phyloP scores from a whole-genome alignment of 2,797 vertebrate genomes.

The Chloroceryle amazona region DNA sequence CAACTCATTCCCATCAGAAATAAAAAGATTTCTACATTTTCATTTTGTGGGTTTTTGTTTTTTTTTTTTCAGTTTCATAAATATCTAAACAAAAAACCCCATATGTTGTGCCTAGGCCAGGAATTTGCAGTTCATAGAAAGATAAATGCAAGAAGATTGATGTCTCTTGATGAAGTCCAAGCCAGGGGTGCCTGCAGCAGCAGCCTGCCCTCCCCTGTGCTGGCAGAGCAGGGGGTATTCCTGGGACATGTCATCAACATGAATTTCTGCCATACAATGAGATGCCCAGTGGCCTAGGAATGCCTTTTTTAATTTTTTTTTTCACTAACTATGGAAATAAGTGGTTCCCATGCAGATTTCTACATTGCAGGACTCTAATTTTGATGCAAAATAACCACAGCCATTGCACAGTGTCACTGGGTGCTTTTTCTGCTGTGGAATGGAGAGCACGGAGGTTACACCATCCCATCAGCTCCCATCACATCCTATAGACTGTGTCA shows the following conservation, averaged over 20 bases:
- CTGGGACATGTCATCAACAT: accelerated
- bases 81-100: background rate
- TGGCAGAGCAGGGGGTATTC: background rate
- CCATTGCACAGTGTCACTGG: background rate
- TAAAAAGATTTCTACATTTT: background rate
- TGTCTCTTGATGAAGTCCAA: background rate
- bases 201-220: background rate
- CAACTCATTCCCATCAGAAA: background rate
- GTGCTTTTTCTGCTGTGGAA: background rate
- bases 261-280: background rate
- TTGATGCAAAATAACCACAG: background rate
- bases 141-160: background rate
- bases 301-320: too few relatives aligned
- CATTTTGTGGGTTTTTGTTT: background rate
- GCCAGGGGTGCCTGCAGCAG: background rate
- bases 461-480: background rate
- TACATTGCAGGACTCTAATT: too few relatives aligned
- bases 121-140: background rate
- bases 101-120: background rate
- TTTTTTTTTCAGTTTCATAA: background rate
- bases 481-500: background rate
- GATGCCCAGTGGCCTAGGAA: background rate
- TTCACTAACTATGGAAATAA: background rate
- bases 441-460: too few relatives aligned
- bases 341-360: background rate